Evolutionary conservation across 1,140 invertebrate genomes (phyloP).

Genomic region (Megathymus violae): DNA sequence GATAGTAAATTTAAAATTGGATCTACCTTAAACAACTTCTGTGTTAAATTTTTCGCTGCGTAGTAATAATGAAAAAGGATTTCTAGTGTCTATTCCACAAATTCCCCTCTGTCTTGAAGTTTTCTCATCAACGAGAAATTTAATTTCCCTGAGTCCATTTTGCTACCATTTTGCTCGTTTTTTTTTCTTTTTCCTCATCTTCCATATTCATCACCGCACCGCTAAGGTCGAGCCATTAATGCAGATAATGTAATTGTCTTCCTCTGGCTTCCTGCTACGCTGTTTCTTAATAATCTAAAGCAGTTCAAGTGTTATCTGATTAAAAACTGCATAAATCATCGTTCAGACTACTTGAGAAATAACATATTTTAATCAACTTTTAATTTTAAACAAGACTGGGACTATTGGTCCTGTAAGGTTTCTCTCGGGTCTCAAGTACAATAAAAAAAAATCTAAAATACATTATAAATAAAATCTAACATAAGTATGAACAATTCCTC

Average conservation of each 20-base stretch:
- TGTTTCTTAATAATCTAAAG: conserved; percentile 28
- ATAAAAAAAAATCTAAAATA: too few relatives aligned
- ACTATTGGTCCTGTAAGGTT: too few relatives aligned
- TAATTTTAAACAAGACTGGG: too few relatives aligned
- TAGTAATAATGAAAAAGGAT: background rate
- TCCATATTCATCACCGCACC: conserved; percentile 27
- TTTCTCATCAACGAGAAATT: conserved; percentile 54
- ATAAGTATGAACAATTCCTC: too few relatives aligned
- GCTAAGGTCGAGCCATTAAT: conserved; percentile 28
- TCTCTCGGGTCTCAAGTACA: too few relatives aligned
- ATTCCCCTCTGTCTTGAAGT: conserved; percentile 48
- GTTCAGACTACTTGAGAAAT: background rate
- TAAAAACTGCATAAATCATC: conserved; percentile 13
- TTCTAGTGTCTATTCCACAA: conserved; percentile 3
- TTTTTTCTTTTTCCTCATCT: conserved; percentile 9
- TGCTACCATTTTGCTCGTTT: conserved; percentile 17
- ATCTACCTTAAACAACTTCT: background rate
- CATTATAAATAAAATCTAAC: too few relatives aligned
- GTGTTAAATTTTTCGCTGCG: background rate
- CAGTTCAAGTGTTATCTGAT: conserved; percentile 11
- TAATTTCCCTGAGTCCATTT: conserved; percentile 50
- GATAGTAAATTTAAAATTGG: too few relatives aligned
- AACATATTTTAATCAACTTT: background rate
- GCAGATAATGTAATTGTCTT: conserved; percentile 31
- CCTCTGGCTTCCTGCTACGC: conserved; percentile 15